These are phyloP conservation scores for Thrips palmi DNA, from an alignment of 1,140 invertebrate species.

Conservation along the genomic window DNA sequence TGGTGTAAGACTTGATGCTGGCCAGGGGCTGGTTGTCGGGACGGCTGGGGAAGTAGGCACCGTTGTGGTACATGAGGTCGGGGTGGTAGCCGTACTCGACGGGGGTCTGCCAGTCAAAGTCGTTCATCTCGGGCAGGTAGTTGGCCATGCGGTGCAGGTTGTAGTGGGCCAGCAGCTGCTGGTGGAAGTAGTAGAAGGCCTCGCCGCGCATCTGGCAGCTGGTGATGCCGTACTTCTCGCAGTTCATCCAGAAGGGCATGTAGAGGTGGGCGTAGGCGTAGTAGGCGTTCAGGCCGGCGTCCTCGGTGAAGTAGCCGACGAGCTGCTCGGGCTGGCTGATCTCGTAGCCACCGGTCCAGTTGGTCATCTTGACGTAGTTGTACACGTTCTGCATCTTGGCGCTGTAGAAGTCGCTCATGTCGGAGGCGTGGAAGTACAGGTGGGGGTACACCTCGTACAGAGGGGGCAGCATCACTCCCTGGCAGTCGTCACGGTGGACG, in stretches of 20 bases:
- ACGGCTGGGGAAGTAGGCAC: no score
- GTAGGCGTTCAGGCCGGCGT: conserved; percentile 43
- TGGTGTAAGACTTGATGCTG: no score
- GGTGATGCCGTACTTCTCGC: conserved; percentile 26
- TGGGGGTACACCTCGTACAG: conserved; percentile 48
- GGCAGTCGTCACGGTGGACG: conserved; percentile 36
- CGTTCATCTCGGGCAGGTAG: conserved; percentile 35
- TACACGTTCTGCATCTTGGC: conserved; percentile 41
- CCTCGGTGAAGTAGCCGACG: conserved; percentile 53
- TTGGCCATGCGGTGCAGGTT: conserved; percentile 47
- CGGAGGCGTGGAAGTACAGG: conserved; percentile 35
- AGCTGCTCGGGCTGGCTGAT: conserved; percentile 37
- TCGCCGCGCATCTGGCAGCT: no score
- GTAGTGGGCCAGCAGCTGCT: conserved; percentile 41
- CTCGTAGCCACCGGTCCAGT: no score
- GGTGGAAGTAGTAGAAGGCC: conserved; percentile 35
- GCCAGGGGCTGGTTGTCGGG: no score
- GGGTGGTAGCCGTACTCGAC: conserved; percentile 31
- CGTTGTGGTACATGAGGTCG: no score
- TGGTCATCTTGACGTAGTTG: no score
- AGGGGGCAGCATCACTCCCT: conserved; percentile 36
- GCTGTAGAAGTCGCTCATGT: conserved; percentile 35
- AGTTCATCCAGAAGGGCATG: conserved; percentile 40
- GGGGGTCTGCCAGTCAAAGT: no score
- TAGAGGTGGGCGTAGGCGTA: conserved; percentile 44